Conservation (phyloP, 2,797 vertebrate species). For the Euthynnus affinis region DNA sequence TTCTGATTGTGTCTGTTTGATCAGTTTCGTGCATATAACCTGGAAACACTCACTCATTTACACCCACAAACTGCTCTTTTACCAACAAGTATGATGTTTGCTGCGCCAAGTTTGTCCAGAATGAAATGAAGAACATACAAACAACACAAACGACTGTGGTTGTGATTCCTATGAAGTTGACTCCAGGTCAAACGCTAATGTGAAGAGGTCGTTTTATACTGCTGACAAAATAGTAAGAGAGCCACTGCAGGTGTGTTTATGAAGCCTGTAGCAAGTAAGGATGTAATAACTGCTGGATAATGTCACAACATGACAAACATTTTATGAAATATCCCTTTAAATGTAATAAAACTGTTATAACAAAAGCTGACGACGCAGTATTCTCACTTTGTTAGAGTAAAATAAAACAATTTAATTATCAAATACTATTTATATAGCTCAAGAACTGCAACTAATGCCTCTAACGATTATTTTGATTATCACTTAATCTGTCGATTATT, state of each 20-base stretch:
- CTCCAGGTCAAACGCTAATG: background rate
- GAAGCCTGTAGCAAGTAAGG: conserved; percentile 41
- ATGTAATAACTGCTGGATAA: conserved; percentile 25
- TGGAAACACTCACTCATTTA: background rate
- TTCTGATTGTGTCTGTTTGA: background rate
- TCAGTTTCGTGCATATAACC: background rate
- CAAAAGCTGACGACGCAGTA: too few species aligned
- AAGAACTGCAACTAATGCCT: background rate
- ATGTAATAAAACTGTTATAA: background rate
- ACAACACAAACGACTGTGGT: conserved; percentile 8
- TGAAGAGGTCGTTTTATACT: background rate
- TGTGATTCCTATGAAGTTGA: conserved; percentile 32
- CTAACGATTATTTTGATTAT: background rate
- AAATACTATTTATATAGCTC: too few species aligned
- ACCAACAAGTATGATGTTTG: background rate
- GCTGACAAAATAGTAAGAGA: background rate
- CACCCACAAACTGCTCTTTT: background rate
- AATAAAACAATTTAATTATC: too few species aligned
- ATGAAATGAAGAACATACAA: conserved; percentile 47
- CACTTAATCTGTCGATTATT: background rate
- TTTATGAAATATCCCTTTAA: background rate
- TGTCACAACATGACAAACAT: background rate
- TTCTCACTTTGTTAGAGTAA: too few species aligned
- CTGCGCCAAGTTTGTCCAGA: background rate
- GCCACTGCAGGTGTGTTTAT: background rate